Evolutionary conservation across 1,140 invertebrate genomes (phyloP).

Genomic region (Drosophila trapezifrons): DNA sequence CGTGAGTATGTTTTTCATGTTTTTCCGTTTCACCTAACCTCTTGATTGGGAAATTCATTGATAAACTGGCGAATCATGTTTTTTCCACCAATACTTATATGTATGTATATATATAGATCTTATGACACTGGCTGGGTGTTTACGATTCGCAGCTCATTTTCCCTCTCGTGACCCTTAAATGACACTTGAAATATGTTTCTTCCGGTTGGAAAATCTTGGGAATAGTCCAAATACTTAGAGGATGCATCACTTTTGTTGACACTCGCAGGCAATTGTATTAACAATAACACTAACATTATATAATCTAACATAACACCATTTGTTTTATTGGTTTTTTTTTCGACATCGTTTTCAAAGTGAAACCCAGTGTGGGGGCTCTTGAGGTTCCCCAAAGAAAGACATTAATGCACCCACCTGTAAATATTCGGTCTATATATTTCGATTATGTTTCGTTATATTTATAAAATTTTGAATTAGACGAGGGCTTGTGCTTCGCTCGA

Average conservation of each 20-base stretch:
- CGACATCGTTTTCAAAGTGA: background rate
- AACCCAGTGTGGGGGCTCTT: background rate
- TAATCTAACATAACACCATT: slow-evolving; percentile 54
- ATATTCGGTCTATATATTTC: slow-evolving; percentile 51
- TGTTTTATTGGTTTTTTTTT: slow-evolving; percentile 37
- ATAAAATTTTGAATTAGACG: slow-evolving; percentile 6
- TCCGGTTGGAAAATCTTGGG: background rate
- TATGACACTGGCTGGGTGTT: slow-evolving; percentile 33
- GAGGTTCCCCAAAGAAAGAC: background rate
- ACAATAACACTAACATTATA: slow-evolving; percentile 54
- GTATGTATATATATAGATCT: slow-evolving; percentile 11
- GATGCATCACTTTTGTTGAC: slow-evolving; percentile 50
- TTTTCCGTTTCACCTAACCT: slow-evolving; percentile 8
- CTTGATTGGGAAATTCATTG: slow-evolving; percentile 56
- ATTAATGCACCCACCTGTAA: slow-evolving; percentile 67
- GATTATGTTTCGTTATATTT: slow-evolving; percentile 44
- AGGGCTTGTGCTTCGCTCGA: slow-evolving; percentile 32
- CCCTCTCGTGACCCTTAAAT: slow-evolving; percentile 33
- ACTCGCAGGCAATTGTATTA: slow-evolving; percentile 32
- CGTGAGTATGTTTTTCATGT: slow-evolving; percentile 26
- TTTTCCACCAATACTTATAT: slow-evolving; percentile 5
- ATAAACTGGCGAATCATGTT: slow-evolving; percentile 62
- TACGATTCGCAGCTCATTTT: slow-evolving; percentile 37
- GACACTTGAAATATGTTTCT: slow-evolving; percentile 16
- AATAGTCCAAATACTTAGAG: background rate